Evolutionary conservation across 2,797 vertebrate species (phyloP).

Genomic region (Microtus agrestis): DNA sequence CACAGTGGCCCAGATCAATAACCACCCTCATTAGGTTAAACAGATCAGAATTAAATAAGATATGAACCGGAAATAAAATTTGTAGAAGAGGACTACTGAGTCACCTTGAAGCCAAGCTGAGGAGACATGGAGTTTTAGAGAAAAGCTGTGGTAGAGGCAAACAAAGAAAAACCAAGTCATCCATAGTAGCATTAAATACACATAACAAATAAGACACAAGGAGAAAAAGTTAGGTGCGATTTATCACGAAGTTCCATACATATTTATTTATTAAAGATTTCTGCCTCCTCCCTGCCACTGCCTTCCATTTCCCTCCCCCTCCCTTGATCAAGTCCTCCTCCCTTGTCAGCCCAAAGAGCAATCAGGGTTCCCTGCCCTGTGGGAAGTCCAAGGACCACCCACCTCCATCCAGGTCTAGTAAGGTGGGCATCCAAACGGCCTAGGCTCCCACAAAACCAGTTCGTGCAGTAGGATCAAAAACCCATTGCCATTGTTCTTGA

Average conservation of each 20-base stretch:
- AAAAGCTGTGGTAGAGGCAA: conserved; percentile 56
- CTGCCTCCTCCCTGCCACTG: too few relatives aligned
- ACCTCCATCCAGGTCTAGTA: too few relatives aligned
- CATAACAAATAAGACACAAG: neutral
- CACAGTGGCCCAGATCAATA: neutral
- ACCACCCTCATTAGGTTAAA: conserved; percentile 30
- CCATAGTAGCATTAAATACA: conserved; percentile 48
- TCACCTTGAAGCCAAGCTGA: conserved; percentile 14
- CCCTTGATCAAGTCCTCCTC: too few relatives aligned
- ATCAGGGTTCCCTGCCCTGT: too few relatives aligned
- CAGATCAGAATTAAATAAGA: conserved; percentile 57
- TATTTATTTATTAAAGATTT: too few relatives aligned
- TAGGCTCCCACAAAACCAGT: too few relatives aligned
- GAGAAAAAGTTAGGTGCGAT: conserved; percentile 54
- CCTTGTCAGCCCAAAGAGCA: too few relatives aligned
- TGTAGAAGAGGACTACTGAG: conserved; percentile 21
- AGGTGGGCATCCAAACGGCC: too few relatives aligned
- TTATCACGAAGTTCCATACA: conserved; percentile 18
- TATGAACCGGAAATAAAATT: conserved; percentile 60
- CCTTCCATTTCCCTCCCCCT: too few relatives aligned
- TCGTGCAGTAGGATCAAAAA: too few relatives aligned
- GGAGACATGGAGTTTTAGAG: conserved; percentile 38
- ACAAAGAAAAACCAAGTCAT: conserved; percentile 29
- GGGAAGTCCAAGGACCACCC: too few relatives aligned
- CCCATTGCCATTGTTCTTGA: too few relatives aligned